These are phyloP conservation scores for Danio rerio DNA, from an alignment of 2,113 vertebrate genomes.

Conservation along the genomic window GRCz12tu NC_133198.1:41677001-41677500, in stretches of 20 bases:
- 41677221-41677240: slow-evolving; percentile 87
- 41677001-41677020: slow-evolving; percentile 97
- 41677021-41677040: slow-evolving; percentile 94
- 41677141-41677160: slow-evolving; percentile 87
- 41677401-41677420: slow-evolving; percentile 83
- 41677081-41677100: slow-evolving; percentile 89
- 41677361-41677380: slow-evolving; percentile 83
- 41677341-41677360: slow-evolving; percentile 91
- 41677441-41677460: slow-evolving; percentile 90
- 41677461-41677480: slow-evolving; percentile 94
- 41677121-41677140: slow-evolving; percentile 96
- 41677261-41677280: slow-evolving; percentile 85
- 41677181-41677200: slow-evolving; percentile 94
- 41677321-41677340: slow-evolving; percentile 97
- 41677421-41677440: slow-evolving; percentile 92
- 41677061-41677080: slow-evolving; percentile 93
- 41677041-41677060: slow-evolving; percentile 96
- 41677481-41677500: slow-evolving; percentile 90
- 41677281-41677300: slow-evolving; percentile 94
- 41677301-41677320: slow-evolving; percentile 96
- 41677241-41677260: slow-evolving; percentile 89
- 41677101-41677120: slow-evolving; percentile 93
- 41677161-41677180: slow-evolving; percentile 90
- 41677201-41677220: slow-evolving; percentile 96
- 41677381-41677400: slow-evolving; percentile 74